Evolutionary conservation across 2,113 vertebrate species (phyloP), one percentile per base, ranked within the genome.

Genomic region (Chrysemys picta): DNA sequence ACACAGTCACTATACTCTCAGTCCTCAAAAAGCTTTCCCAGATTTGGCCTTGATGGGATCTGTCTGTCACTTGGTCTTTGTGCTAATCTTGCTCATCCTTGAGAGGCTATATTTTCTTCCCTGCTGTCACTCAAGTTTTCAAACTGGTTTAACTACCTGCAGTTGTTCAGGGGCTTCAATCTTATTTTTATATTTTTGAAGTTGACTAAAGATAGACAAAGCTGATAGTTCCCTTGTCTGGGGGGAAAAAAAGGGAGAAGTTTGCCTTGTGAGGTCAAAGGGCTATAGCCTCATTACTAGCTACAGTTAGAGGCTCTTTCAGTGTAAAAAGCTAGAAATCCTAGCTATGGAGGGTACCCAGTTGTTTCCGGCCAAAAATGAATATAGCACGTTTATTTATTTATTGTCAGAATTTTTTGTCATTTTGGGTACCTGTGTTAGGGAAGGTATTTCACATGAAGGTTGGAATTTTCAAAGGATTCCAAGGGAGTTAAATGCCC

Each of bases 51-150:
- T 93, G 49, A 89, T 95, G 79, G 86, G 10, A 93, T 86, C 84
- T 97, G 45, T 87, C 94, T 96, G 42, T 96, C 82, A 75, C 24
- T 95, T 87, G 72, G 52, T 89, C 65, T 96, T 95, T 84, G 69
- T 78, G 22, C 80, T 95, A 91, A 89, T 93, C 85, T 69, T 76
- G 3, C n/a, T 97, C 79, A 95, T 85, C 89, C 24, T 93, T 82
- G 45, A 80, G 84, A 91, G 35, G 8, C 56, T 95, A 49, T 80
- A 72, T 4, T 84, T 94, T 85, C 49, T 80, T 84, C 50, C 35
- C 16, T 45, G 69, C 81, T 93, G 47, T 85, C 76, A 94, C 3
- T 95, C 54, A 91, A 19, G 35, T 86, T 94, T 92, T 94, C 78
- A 89, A 24, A 81, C 53, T 80, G 21, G 1, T 86, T 90, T 94